These are phyloP conservation scores for Drosophila infuscata DNA, from an alignment of 2,888 invertebrate species.

Conservation along the genomic window DNA sequence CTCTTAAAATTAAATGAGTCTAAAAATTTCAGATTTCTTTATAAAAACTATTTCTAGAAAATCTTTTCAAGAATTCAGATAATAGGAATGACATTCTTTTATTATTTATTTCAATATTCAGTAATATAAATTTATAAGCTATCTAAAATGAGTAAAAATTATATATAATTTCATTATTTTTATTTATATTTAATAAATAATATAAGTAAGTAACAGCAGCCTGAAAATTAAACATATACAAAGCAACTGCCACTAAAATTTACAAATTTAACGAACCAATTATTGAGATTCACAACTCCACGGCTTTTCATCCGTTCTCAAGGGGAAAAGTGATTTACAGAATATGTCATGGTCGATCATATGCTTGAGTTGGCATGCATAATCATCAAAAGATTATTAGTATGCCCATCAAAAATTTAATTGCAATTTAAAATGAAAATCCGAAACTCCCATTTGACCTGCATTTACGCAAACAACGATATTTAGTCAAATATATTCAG, in stretches of 20 bases:
- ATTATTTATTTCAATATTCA: not conserved
- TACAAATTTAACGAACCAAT: not conserved
- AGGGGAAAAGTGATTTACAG: not conserved
- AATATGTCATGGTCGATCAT: not conserved
- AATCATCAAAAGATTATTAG: constrained; percentile 27
- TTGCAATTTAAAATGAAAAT: constrained; percentile 72
- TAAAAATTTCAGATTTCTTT: no score
- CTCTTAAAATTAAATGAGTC: no score
- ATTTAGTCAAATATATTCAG: constrained; percentile 1
- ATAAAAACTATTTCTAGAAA: no score
- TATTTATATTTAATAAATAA: no score
- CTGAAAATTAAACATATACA: not conserved
- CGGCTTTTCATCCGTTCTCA: not conserved
- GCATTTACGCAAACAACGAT: constrained; percentile 41
- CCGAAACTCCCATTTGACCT: constrained; percentile 44
- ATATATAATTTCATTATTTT: no score
- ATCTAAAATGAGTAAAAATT: not conserved
- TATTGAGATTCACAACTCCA: not conserved
- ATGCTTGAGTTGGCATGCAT: not conserved
- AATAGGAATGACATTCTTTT: no score
- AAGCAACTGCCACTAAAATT: not conserved
- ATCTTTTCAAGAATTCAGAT: no score
- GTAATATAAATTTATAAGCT: not conserved
- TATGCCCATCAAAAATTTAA: constrained; percentile 47
- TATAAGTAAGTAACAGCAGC: not conserved